Conservation (phyloP, 2,113 vertebrate genomes). For the Trogon surrucura region DNA sequence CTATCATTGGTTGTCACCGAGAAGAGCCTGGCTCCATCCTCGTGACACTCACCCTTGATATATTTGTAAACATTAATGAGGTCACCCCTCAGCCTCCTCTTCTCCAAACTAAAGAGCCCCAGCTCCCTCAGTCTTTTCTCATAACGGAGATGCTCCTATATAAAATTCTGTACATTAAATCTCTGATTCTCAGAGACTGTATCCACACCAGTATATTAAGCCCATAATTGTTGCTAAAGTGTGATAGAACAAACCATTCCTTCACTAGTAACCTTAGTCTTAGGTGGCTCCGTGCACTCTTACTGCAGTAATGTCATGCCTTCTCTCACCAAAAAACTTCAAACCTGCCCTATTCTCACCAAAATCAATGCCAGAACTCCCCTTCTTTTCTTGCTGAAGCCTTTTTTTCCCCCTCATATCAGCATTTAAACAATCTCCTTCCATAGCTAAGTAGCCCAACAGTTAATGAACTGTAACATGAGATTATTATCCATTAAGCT, state of each 20-base stretch:
- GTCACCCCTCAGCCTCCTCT: too few species aligned
- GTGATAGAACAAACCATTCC: background rate
- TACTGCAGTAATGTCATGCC: background rate
- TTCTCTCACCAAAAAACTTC: background rate
- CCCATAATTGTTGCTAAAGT: background rate
- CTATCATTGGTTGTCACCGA: too few species aligned
- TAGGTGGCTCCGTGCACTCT: background rate
- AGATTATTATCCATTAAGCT: background rate
- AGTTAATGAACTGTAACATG: background rate
- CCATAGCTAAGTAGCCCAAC: background rate
- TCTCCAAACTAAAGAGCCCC: too few species aligned
- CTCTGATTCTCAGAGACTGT: background rate
- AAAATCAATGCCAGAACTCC: background rate
- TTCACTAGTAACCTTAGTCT: background rate
- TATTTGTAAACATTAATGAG: too few species aligned
- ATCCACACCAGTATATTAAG: background rate
- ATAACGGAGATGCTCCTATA: background rate
- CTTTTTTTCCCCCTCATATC: background rate
- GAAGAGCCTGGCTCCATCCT: too few species aligned
- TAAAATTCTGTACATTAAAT: background rate
- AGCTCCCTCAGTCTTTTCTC: too few species aligned
- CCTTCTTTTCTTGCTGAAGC: background rate
- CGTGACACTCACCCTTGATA: too few species aligned
- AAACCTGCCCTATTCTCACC: background rate
- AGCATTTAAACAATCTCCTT: background rate